phyloP scores from a whole-genome alignment of 2,797 vertebrate species.

The Anomalospiza imberbis region DNA sequence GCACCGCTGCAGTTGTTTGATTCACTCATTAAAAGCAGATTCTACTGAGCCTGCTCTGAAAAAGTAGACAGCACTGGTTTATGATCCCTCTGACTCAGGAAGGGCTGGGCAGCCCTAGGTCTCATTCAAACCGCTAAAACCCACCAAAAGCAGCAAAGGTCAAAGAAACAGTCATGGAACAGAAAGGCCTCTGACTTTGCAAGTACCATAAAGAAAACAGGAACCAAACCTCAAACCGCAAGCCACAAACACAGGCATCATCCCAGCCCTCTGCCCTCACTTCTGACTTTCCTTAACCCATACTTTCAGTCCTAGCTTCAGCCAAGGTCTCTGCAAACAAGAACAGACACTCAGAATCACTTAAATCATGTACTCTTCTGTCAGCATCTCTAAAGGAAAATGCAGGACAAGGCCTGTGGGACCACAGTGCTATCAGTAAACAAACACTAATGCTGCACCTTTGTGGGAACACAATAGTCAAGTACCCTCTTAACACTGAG shows the following conservation, averaged over 20 bases:
- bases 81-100: background rate
- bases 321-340: background rate
- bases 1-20: background rate
- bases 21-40: background rate
- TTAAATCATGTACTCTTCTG: background rate
- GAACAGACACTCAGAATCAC: background rate
- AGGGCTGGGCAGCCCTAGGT: background rate
- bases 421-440: background rate
- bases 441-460: background rate
- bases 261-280: background rate
- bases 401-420: background rate
- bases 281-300: background rate
- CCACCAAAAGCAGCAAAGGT: background rate
- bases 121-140: background rate
- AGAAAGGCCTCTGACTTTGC: background rate
- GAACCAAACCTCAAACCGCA: background rate
- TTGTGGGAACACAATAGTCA: background rate
- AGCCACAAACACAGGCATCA: background rate
- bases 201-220: background rate
- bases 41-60: background rate
- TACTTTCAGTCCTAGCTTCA: background rate
- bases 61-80: background rate
- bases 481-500: background rate
- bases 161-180: background rate
- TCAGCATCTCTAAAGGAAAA: background rate